Evolutionary conservation across 2,888 invertebrate species (phyloP).

Genomic region (Lypha dubia): DNA sequence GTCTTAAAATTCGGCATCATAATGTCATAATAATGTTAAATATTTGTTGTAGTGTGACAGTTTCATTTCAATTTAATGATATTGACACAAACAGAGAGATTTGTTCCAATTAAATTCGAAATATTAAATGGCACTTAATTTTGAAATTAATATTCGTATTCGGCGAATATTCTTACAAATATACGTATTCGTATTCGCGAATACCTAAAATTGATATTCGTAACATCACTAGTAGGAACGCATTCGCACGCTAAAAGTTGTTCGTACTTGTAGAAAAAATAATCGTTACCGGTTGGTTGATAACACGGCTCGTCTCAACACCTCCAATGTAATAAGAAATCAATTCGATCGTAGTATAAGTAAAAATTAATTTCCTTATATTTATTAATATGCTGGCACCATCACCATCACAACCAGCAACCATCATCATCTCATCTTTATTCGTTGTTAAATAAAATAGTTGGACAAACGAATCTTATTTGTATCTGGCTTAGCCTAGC

Average conservation of each 20-base stretch:
- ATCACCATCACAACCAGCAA: slow-evolving; percentile 20
- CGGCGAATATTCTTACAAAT: no score
- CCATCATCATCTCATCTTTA: slow-evolving; percentile 18
- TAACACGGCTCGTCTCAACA: slow-evolving; percentile 37
- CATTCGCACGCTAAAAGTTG: background rate
- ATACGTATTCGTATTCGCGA: no score
- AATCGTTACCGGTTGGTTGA: slow-evolving; percentile 28
- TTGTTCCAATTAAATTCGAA: no score
- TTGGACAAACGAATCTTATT: background rate
- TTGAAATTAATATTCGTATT: no score
- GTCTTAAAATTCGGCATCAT: no score
- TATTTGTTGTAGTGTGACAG: no score
- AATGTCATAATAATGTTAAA: no score
- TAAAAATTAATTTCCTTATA: slow-evolving; percentile 59
- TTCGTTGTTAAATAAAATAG: slow-evolving; percentile 6
- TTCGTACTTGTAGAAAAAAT: slow-evolving; percentile 5
- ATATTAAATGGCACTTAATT: no score
- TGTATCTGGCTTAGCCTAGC: background rate
- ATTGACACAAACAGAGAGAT: no score
- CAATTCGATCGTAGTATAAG: background rate
- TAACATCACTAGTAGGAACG: no score
- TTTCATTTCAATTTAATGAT: no score
- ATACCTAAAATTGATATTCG: no score
- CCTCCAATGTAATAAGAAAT: slow-evolving; percentile 48
- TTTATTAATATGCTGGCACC: slow-evolving; percentile 49